Base-by-base conservation (phyloP, 2,888 invertebrate species). In the Agrypnus murinus region DNA sequence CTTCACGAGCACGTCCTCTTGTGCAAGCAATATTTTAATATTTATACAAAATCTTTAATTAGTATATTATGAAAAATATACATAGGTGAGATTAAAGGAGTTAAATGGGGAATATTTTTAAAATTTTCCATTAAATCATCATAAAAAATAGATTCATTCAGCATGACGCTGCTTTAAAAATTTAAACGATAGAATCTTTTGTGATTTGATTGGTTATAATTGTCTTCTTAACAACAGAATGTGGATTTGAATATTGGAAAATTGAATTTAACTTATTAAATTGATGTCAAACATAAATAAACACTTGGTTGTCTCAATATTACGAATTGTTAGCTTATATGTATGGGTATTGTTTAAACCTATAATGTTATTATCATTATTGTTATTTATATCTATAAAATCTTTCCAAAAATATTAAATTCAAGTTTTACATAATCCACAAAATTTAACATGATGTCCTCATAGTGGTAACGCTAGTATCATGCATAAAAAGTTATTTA, bases 401-500 rank as follows among this genome's bases (percentile, higher is more conserved):
- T n/a, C n/a, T n/a, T n/a, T n/a, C 2, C 25, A 5, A 25, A 25
- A 58, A 40, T 40, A 5, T 38, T 25, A 25, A 59, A 43, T 17
- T 55, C 3, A 0, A 10, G 12, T 7, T 59, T 59, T 59, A 43
- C 59, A 25, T 59, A 31, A 59, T 59, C 1, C 8, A 15, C 17
- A 15, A 60, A 60, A 60, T 60, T 34, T n/a, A 3, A 43, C 25
- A 60, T 17, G 10, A 45, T 59, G 17, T 25, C 25, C 25, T 25
- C 5, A 25, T 32, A 31, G 12, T 59, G 31, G 59, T 43, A 40
- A 59, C 43, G 40, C 31, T 43, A 43, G 45, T 32, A 45, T 62
- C 19, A 14, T 45, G 59, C 59, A 59, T 45, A 59, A 59, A 59
- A 59, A 59, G 12, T 40, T 46, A 48, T 64, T 71, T 68, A 40